Base-by-base conservation (phyloP, 2,888 invertebrate species). In the Torymus texanus region DNA sequence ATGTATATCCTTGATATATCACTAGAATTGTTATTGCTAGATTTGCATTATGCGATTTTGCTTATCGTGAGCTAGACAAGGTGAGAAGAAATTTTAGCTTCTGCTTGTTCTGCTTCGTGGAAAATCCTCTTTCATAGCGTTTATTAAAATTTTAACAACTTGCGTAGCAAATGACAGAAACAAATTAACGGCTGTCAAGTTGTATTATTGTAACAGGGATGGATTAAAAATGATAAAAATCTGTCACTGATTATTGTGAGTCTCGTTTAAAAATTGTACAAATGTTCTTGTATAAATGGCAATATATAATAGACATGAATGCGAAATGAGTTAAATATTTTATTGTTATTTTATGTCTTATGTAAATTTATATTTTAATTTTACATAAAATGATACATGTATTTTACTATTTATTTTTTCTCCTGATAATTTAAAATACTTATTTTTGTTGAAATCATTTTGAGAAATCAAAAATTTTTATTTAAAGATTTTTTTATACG, bases 201-300 rank as follows among this genome's bases (percentile, higher is more conserved):
- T 75, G 67, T 81, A 75, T 68, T 72, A 75, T 63, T 78, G 72
- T 78, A 78, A 75, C 81, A 70, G 59, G 29, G 68, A 63, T 73
- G 29, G 67, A 66, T 78, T 53, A 18, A 73, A 65, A 59, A 75
- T 61, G n/a, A 51, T 63, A 58, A 65, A 51, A 71, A 71, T 78
- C 74, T 72, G 73, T 74, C 73, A 24, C 68, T 75, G 53, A 65
- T 75, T 72, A 80, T 78, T 72, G 74, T 71, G 73, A 77, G 74
- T 80, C 78, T 82, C 68, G 59, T 75, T 79, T 53, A 63, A 78
- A 81, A 78, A 65, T 24, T 82, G 82, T 82, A 82, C 80, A 82
- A 78, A 82, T 80, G 73, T 80, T 80, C 79, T 82, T 82, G 81
- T 80, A 82, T 82, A 82, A 82, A 82, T 78, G 80, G 80, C 82